Percentiles rank a stretch among this genome's conserved stretches.
These are phyloP conservation scores for Illadopsis cleaveri DNA, from an alignment of 2,113 vertebrate species.

Conservation along the genomic window DNA sequence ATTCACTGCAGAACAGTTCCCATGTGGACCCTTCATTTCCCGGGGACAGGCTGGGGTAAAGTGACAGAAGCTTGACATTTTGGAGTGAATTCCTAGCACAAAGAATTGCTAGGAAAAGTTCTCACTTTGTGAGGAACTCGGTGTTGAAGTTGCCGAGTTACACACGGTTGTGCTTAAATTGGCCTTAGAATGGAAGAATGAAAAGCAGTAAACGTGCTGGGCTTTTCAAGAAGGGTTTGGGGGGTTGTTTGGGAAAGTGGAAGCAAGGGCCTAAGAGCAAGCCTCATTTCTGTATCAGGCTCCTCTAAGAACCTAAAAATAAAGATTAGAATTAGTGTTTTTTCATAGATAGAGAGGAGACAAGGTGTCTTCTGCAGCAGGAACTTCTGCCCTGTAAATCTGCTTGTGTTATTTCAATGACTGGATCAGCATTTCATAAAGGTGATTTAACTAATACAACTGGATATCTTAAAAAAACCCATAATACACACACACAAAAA, in stretches of 20 bases:
- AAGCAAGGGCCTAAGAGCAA: not conserved
- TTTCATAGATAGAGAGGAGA: not conserved
- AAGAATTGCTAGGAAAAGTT: conserved; percentile 17
- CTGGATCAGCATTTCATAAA: not conserved
- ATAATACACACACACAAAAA: not conserved
- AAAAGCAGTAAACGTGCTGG: conserved; percentile 25
- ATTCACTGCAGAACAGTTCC: conserved; percentile 10
- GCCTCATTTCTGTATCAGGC: not conserved
- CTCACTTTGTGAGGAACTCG: not conserved
- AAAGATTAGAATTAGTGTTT: not conserved
- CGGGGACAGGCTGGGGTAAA: not conserved
- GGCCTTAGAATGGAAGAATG: conserved; percentile 26
- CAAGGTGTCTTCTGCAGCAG: not conserved
- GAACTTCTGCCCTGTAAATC: not conserved
- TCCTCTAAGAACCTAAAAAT: not conserved
- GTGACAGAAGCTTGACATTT: conserved; percentile 22
- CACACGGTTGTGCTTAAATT: not conserved
- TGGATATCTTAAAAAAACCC: not conserved
- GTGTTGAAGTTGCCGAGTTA: conserved; percentile 1
- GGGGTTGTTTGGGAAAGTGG: not conserved
- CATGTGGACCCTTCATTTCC: not conserved
- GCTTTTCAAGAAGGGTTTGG: not conserved
- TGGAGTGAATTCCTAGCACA: conserved; percentile 1
- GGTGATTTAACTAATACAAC: not conserved
- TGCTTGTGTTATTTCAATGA: not conserved